Percentiles rank a stretch among this genome's conserved stretches.
Conservation (phyloP, 2,888 invertebrate species). For the Caenorhabditis plicata region DNA sequence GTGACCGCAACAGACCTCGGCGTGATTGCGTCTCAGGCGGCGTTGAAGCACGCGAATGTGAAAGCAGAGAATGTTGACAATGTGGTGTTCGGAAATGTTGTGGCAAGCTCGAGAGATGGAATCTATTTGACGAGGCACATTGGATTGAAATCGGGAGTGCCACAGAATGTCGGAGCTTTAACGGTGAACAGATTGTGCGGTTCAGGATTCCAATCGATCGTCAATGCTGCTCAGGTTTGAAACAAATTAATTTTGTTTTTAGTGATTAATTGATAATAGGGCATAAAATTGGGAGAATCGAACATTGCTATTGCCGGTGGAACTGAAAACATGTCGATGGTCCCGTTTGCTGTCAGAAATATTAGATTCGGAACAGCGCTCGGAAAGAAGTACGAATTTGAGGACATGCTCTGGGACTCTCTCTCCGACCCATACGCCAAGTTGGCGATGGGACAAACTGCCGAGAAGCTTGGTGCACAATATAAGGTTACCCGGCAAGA, state of each 20-base stretch:
- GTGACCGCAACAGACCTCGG: constrained; percentile 73
- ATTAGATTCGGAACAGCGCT: constrained; percentile 85
- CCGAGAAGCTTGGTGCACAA: constrained; percentile 87
- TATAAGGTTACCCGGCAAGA: constrained; percentile 80
- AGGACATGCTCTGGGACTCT: constrained; percentile 88
- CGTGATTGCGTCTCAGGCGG: constrained; percentile 70
- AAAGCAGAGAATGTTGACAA: constrained; percentile 85
- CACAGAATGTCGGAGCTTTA: constrained; percentile 81
- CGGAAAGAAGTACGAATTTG: constrained; percentile 76
- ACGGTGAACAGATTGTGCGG: constrained; percentile 92
- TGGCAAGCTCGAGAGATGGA: constrained; percentile 81
- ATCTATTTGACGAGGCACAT: constrained; percentile 84
- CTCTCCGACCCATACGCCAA: constrained; percentile 86
- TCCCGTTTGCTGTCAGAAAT: constrained; percentile 81
- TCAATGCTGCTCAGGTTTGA: constrained; percentile 70
- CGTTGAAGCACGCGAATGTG: constrained; percentile 74
- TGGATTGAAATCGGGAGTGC: constrained; percentile 79
- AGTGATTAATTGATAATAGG: constrained; percentile 12
- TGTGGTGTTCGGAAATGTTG: constrained; percentile 74
- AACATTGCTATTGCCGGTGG: constrained; percentile 67
- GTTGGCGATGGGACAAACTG: constrained; percentile 91
- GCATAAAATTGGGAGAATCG: constrained; percentile 46
- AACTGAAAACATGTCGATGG: constrained; percentile 87
- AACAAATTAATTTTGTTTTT: neutral
- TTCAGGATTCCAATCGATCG: constrained; percentile 91